Evolutionary conservation across 1,140 invertebrate genomes (phyloP).

Genomic region (Rhopalosiphum padi): DNA sequence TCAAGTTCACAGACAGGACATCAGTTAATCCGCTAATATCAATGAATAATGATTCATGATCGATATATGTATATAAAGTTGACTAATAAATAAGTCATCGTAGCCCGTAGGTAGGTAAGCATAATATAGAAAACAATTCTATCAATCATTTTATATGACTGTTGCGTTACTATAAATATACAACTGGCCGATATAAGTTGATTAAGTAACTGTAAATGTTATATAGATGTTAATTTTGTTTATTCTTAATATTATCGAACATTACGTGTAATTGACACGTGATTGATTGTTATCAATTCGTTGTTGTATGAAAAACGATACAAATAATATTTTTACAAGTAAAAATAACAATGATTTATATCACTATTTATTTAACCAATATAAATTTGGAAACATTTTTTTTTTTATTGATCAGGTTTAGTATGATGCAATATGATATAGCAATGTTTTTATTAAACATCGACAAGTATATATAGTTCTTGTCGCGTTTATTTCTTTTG

Average conservation of each 20-base stretch:
- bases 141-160: conserved; percentile 36
- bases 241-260: not conserved
- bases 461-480: not conserved
- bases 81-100: not conserved
- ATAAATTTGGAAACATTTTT: not conserved
- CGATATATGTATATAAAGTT: not conserved
- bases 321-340: not conserved
- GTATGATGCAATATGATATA: not conserved
- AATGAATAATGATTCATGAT: not conserved
- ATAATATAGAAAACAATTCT: not conserved
- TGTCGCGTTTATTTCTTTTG: not conserved
- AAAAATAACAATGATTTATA: not conserved
- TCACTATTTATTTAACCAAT: not conserved
- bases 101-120: not conserved
- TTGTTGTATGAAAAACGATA: not conserved
- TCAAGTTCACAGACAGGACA: not conserved
- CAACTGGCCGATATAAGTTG: not conserved
- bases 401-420: not conserved
- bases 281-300: conserved; percentile 16
- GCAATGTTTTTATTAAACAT: not conserved
- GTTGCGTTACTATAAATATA: not conserved
- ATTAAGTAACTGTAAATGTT: not conserved
- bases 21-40: not conserved
- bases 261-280: conserved; percentile 19
- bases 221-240: conserved; percentile 16